These are phyloP conservation scores for Pantala flavescens DNA, from an alignment of 1,140 invertebrate species.

Conservation along the genomic window DNA sequence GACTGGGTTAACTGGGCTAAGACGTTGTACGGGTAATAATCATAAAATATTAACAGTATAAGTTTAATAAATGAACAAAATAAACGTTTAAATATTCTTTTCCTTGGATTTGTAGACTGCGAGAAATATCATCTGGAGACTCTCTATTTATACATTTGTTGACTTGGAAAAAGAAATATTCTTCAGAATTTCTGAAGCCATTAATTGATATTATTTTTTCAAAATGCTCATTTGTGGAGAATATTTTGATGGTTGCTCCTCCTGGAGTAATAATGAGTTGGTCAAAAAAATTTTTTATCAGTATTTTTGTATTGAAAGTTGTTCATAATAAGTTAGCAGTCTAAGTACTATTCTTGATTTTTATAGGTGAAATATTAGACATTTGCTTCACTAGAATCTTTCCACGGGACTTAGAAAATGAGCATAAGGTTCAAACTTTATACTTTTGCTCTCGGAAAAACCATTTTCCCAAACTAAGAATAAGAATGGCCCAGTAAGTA, in stretches of 20 bases:
- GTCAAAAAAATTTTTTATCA: neutral
- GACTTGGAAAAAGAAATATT: neutral
- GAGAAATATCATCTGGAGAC: neutral
- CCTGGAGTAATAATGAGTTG: neutral
- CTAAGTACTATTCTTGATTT: neutral
- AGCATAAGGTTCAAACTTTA: neutral
- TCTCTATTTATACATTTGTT: constrained; percentile 1
- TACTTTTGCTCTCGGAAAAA: neutral
- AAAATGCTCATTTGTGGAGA: neutral
- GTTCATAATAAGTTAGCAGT: neutral
- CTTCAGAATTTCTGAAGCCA: neutral
- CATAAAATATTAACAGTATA: neutral
- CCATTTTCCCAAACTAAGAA: constrained; percentile 5
- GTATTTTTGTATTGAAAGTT: neutral
- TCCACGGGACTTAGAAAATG: neutral
- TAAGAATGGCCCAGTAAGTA: constrained; percentile 6
- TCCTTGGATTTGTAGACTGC: neutral
- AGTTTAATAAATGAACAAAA: neutral
- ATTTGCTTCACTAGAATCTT: neutral
- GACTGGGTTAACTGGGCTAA: constrained; percentile 1
- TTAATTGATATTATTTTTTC: constrained; percentile 7
- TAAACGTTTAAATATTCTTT: neutral
- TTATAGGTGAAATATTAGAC: neutral
- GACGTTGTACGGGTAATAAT: neutral
- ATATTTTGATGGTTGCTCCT: neutral